Evolutionary conservation across 1,140 invertebrate species (phyloP), one percentile per base, ranked within the genome.

Genomic region (Drosophila sp.): DNA sequence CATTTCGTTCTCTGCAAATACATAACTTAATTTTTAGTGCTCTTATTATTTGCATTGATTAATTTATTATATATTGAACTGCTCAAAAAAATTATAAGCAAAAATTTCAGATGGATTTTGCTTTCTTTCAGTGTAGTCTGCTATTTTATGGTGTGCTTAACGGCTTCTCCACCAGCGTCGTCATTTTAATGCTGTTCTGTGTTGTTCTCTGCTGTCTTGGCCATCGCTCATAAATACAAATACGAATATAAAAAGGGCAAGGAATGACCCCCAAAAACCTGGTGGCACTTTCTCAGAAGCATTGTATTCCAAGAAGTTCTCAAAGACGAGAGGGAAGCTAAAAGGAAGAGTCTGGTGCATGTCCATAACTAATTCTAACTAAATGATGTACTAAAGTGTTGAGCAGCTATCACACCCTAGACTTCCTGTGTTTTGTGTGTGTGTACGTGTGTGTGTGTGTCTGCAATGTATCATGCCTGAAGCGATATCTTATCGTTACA

Each of bases 311-410:
- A 61, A 58, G 46, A 71, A 50, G 34, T 34, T 45, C 32, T 16
- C 43, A 45, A 48, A 36, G 29, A 25, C 29, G 36, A 38, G 27
- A 6, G 27, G 9, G 2, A 51, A 18, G 29, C 18, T 14, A 7
- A 18, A 18, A 27, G 13, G 13, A 51, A 50, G 6, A 50, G 54
- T 59, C 54, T 8, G 62, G 27, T 54, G 70, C 72, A 78, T 82
- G 82, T 89, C 83, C 82, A 87, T 87, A 87, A 87, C 82, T 87
- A 87, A 87, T 87, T 87, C 82, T 74, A 46, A 83, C 82, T 89
- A 87, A 87, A 87, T 87, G 79, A 87, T 87, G 79, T 83, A 87
- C 83, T 89, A 89, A 87, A 87, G 82, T 87, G 82, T 82, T 82
- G 71, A 69, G 62, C 41, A 64, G 57, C 73, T 71, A 63, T 48